Percentiles rank a stretch among this genome's conserved stretches.
Evolutionary conservation across 2,113 vertebrate genomes (phyloP).

Genomic region (Leucopsar rothschildi): DNA sequence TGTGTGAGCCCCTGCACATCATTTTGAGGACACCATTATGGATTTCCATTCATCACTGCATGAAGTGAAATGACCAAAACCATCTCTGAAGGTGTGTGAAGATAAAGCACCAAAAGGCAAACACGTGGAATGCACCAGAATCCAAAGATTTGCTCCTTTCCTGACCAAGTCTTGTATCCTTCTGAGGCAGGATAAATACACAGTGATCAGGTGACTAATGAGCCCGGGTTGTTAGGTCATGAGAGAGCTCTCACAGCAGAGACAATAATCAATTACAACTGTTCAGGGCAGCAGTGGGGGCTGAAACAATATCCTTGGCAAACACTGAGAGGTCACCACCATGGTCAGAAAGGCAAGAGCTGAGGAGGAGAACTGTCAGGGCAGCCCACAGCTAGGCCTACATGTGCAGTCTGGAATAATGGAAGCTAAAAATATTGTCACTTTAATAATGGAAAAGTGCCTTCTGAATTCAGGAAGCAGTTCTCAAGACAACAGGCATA

Average conservation of each 20-base stretch:
- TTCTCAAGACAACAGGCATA: background rate
- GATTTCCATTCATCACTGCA: background rate
- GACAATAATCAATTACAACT: slow-evolving; percentile 6
- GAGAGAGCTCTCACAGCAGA: background rate
- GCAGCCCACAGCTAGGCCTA: background rate
- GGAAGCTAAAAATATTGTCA: background rate
- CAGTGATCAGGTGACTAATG: background rate
- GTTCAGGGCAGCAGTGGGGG: background rate
- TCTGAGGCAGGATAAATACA: background rate
- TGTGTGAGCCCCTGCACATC: background rate
- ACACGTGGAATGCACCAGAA: background rate
- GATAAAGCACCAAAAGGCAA: background rate
- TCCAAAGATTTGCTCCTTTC: background rate
- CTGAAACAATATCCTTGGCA: background rate
- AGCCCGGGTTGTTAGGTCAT: slow-evolving; percentile 14
- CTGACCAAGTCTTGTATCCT: background rate
- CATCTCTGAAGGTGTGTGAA: background rate
- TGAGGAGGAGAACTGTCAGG: background rate
- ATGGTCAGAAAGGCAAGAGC: background rate
- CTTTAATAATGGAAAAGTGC: background rate
- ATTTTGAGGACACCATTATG: background rate
- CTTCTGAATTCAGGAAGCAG: background rate
- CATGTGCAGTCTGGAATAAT: background rate
- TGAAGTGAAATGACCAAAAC: background rate
- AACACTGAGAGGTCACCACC: background rate